These are phyloP conservation scores for Drosophila cognata DNA, from an alignment of 2,888 invertebrate species.

Conservation along the genomic window DNA sequence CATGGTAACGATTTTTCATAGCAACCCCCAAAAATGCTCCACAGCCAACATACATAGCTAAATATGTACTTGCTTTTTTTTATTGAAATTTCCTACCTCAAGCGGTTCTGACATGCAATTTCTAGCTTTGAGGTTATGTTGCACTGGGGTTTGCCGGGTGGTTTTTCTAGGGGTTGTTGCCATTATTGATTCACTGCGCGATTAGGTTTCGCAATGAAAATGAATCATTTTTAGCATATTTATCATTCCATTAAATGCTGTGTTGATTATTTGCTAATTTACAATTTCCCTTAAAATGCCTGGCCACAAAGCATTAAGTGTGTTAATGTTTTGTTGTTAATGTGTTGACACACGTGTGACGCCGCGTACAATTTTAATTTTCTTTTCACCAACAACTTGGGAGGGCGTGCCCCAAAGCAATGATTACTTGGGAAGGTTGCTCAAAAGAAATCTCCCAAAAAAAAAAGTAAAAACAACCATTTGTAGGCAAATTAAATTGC, in stretches of 20 bases:
- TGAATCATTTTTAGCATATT: neutral
- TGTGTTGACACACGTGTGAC: slow-evolving; percentile 64
- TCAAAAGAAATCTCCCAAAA: slow-evolving; percentile 37
- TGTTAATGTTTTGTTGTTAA: slow-evolving; percentile 52
- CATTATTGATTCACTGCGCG: slow-evolving; percentile 36
- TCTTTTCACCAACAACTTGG: slow-evolving; percentile 50
- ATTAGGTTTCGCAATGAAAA: neutral
- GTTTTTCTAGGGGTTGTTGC: slow-evolving; percentile 30
- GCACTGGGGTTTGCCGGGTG: slow-evolving; percentile 26
- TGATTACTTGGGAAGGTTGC: slow-evolving; percentile 25
- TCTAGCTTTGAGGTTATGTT: slow-evolving; percentile 64
- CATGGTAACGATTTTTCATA: slow-evolving; percentile 19
- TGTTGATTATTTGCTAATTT: slow-evolving; percentile 15
- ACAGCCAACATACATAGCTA: slow-evolving; percentile 15
- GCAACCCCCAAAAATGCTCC: slow-evolving; percentile 40
- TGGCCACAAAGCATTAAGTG: slow-evolving; percentile 54
- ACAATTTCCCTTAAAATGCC: neutral
- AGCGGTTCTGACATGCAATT: slow-evolving; percentile 46
- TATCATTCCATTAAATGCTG: neutral
- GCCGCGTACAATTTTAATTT: slow-evolving; percentile 45
- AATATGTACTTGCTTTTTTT: slow-evolving; percentile 1
- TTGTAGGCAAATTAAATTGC: slow-evolving; percentile 78
- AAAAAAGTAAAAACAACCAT: slow-evolving; percentile 50
- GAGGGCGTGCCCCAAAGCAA: slow-evolving; percentile 45
- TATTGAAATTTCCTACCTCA: slow-evolving; percentile 68